Evolutionary conservation across 2,113 vertebrate species (phyloP).

Genomic region (Nothocercus nigrocapillus): DNA sequence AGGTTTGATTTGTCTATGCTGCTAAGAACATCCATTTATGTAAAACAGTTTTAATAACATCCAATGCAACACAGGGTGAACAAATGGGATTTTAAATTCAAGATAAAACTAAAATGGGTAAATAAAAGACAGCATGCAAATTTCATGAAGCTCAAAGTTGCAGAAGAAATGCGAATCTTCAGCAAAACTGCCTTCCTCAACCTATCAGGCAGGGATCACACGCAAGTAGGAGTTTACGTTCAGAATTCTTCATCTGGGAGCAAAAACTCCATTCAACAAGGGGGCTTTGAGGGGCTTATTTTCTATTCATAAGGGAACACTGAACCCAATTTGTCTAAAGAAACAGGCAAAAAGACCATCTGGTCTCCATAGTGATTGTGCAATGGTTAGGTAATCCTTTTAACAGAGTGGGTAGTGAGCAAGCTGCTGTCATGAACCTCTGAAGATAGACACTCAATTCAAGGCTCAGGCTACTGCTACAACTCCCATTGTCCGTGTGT

Average conservation of each 20-base stretch:
- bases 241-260: slow-evolving; percentile 28
- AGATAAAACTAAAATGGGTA: background rate
- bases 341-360: slow-evolving; percentile 63
- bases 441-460: slow-evolving; percentile 11
- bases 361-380: slow-evolving; percentile 61
- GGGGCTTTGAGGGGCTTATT: slow-evolving; percentile 21
- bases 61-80: background rate
- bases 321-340: slow-evolving; percentile 42
- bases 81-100: background rate
- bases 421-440: slow-evolving; percentile 40
- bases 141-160: background rate
- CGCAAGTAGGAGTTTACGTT: slow-evolving; percentile 42
- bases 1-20: background rate
- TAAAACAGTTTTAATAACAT: background rate
- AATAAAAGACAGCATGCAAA: background rate
- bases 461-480: background rate
- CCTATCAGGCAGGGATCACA: background rate
- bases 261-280: slow-evolving; percentile 41
- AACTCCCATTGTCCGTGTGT: background rate
- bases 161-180: background rate
- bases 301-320: slow-evolving; percentile 43
- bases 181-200: background rate
- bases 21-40: background rate
- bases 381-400: slow-evolving; percentile 57
- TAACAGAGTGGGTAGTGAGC: slow-evolving; percentile 30